A percentile compares a stretch with the other conserved stretches of the same genome.
Evolutionary conservation across 2,797 vertebrate species (phyloP).

Genomic region (Tokudaia muenninki): DNA sequence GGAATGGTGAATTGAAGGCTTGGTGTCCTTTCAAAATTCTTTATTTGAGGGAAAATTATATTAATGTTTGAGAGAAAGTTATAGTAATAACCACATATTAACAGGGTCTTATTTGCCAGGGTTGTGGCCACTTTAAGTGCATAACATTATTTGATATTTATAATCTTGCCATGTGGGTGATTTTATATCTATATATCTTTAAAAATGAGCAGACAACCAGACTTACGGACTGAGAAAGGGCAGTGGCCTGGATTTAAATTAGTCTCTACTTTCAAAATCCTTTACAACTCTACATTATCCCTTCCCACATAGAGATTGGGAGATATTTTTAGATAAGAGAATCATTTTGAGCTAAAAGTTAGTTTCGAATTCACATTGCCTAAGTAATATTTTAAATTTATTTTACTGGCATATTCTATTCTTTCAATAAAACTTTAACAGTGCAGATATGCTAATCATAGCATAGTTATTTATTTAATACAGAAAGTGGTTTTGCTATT

Average conservation of each 20-base stretch:
- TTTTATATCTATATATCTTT: background rate
- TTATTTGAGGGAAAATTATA: background rate
- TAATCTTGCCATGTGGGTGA: background rate
- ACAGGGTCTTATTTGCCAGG: background rate
- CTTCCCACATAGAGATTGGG: background rate
- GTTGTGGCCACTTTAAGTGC: background rate
- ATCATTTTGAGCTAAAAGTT: conserved; percentile 37
- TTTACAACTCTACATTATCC: background rate
- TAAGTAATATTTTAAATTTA: conserved; percentile 55
- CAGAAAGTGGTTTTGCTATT: background rate
- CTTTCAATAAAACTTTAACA: conserved; percentile 31
- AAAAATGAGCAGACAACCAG: background rate
- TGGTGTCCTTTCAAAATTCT: background rate
- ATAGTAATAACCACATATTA: conserved; percentile 45
- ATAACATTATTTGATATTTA: background rate
- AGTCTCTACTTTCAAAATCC: background rate
- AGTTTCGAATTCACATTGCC: background rate
- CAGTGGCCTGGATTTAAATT: background rate
- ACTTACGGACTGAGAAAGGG: background rate
- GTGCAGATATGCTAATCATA: background rate
- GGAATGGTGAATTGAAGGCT: background rate
- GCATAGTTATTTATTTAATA: conserved; percentile 31
- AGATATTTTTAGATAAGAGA: background rate
- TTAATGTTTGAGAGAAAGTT: background rate
- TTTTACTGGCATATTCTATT: background rate